These are phyloP conservation scores for Cichladusa arquata DNA, from an alignment of 2,113 vertebrate genomes.

Conservation along the genomic window DNA sequence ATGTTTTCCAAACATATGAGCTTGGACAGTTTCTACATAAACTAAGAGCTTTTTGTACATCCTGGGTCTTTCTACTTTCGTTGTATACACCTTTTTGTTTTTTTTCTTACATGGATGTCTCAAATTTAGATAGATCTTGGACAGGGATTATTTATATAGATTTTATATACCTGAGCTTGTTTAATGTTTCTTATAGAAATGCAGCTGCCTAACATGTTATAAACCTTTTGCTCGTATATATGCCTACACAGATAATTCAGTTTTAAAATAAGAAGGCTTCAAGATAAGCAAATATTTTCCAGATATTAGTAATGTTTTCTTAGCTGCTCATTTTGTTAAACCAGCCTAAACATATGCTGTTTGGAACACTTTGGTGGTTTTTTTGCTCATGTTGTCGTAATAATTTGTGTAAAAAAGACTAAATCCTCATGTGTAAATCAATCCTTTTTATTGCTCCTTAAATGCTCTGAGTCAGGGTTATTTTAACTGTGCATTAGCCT, in stretches of 20 bases:
- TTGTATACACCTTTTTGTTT: neutral
- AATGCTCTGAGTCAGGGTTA: neutral
- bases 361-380: neutral
- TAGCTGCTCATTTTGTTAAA: neutral
- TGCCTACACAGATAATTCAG: neutral
- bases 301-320: neutral
- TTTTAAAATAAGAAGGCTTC: neutral
- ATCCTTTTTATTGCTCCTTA: neutral
- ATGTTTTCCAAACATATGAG: neutral
- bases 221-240: neutral
- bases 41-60: neutral
- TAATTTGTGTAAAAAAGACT: neutral
- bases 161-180: neutral
- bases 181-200: neutral
- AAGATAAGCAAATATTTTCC: neutral
- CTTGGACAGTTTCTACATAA: neutral
- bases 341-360: neutral
- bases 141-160: neutral
- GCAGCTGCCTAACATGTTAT: neutral
- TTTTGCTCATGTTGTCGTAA: neutral
- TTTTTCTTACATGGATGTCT: neutral
- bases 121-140: neutral
- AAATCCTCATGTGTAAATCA: neutral
- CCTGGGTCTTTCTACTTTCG: neutral
- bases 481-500: neutral